Conservation (phyloP, 2,888 invertebrate species). For the Choreutis nemorana region DNA sequence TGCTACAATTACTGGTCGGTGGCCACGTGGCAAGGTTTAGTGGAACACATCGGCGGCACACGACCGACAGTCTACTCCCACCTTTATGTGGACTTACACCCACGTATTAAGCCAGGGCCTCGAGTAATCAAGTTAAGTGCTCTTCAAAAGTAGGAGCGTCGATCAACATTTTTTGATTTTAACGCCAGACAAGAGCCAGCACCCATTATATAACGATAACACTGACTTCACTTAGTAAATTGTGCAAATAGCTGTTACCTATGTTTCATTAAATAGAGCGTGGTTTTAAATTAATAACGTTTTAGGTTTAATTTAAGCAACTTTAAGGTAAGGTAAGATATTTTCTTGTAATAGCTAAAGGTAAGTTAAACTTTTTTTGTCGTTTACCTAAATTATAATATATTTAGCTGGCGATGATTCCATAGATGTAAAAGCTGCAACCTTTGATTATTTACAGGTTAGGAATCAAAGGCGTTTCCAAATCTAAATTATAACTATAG, state of each 20-base stretch:
- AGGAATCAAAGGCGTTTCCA: too few species aligned
- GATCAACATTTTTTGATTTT: slow-evolving; percentile 53
- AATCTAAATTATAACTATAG: too few species aligned
- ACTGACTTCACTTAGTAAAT: slow-evolving; percentile 44
- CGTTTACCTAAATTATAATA: too few species aligned
- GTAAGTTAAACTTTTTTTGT: too few species aligned
- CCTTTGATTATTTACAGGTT: too few species aligned
- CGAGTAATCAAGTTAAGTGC: slow-evolving; percentile 67
- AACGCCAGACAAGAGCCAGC: slow-evolving; percentile 29
- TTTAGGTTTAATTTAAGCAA: too few species aligned
- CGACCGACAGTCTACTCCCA: slow-evolving; percentile 16
- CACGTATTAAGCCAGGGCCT: slow-evolving; percentile 30
- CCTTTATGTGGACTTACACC: slow-evolving; percentile 21
- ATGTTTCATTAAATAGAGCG: background rate
- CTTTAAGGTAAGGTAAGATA: too few species aligned
- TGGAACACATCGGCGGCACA: slow-evolving; percentile 24
- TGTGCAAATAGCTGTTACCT: slow-evolving; percentile 12
- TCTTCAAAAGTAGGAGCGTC: slow-evolving; percentile 42
- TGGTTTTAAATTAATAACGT: slow-evolving; percentile 6
- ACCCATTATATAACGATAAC: slow-evolving; percentile 33
- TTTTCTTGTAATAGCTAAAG: too few species aligned
- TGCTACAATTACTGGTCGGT: slow-evolving; percentile 34
- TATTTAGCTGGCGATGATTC: too few species aligned
- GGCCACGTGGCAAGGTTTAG: slow-evolving; percentile 35
- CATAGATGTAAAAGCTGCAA: too few species aligned